A percentile compares a stretch with the other conserved stretches of the same genome.
Conservation (phyloP, 2,113 vertebrate genomes). For the Smithornis capensis region DNA sequence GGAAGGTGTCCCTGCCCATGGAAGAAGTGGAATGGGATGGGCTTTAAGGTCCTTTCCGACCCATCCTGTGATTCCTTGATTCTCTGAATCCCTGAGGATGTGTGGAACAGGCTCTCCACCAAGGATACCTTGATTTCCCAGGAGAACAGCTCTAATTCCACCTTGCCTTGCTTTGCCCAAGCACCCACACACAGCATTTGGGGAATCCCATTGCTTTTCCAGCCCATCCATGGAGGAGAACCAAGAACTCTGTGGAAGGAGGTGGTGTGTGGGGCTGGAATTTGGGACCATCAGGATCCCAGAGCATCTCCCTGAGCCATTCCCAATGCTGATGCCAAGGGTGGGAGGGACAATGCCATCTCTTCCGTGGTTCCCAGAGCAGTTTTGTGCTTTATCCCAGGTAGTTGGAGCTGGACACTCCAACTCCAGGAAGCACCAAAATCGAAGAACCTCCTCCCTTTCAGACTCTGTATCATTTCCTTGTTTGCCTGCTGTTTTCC, state of each 20-base stretch:
- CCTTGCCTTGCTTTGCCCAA: not conserved
- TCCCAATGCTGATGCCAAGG: not conserved
- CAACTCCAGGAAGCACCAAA: not conserved
- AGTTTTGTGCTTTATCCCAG: not conserved
- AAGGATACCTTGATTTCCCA: too few relatives aligned
- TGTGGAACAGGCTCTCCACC: not conserved
- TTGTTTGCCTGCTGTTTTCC: not conserved
- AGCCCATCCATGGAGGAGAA: not conserved
- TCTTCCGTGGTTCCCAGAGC: not conserved
- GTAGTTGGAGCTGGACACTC: not conserved
- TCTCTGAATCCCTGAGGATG: not conserved
- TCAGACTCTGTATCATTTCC: not conserved
- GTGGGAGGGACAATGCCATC: not conserved
- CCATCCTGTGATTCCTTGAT: not conserved
- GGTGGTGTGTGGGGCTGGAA: not conserved
- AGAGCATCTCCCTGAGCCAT: fast-evolving
- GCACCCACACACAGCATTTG: fast-evolving
- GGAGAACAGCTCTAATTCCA: not conserved
- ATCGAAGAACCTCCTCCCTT: not conserved
- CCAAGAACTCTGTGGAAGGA: not conserved
- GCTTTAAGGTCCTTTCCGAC: not conserved
- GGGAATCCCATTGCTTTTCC: not conserved
- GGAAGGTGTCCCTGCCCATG: not conserved
- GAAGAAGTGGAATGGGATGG: not conserved
- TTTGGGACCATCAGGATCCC: not conserved